These are phyloP conservation scores for Drosophila trapezifrons DNA, from an alignment of 1,140 invertebrate species.

Conservation along the genomic window DNA sequence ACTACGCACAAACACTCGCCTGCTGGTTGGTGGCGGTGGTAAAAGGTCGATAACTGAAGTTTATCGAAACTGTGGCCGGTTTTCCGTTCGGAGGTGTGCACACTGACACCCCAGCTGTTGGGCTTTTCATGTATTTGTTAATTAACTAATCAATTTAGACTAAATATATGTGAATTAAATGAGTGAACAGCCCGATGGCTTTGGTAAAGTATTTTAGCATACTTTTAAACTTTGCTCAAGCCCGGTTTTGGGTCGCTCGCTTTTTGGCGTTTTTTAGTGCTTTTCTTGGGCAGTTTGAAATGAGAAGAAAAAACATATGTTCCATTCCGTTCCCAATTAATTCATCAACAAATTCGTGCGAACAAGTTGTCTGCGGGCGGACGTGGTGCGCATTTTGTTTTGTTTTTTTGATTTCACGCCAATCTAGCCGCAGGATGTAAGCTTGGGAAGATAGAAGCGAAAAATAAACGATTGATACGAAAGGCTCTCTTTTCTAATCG, in stretches of 20 bases:
- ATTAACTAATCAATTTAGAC: slow-evolving; percentile 1
- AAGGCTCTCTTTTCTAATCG: neutral
- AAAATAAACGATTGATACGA: neutral
- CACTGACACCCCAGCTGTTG: slow-evolving; percentile 7
- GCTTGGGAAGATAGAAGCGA: slow-evolving; percentile 35
- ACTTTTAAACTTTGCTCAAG: slow-evolving; percentile 1
- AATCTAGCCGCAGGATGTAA: slow-evolving; percentile 51
- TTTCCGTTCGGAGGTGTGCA: neutral
- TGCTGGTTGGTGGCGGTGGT: slow-evolving; percentile 3
- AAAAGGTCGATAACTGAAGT: neutral
- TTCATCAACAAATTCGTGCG: slow-evolving; percentile 65
- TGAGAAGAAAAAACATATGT: slow-evolving; percentile 51
- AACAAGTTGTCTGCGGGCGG: slow-evolving; percentile 76
- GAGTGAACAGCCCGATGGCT: neutral
- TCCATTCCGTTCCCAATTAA: slow-evolving; percentile 17
- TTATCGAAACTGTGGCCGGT: slow-evolving; percentile 4
- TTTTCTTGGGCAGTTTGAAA: slow-evolving; percentile 29
- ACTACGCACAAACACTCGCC: slow-evolving; percentile 55
- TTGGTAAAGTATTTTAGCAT: no score
- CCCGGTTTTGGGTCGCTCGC: neutral
- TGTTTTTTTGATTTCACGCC: slow-evolving; percentile 29
- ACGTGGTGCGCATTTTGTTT: slow-evolving; percentile 68
- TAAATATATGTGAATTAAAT: neutral
- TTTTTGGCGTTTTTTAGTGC: slow-evolving; percentile 43
- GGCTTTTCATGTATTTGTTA: neutral